Evolutionary conservation across 1,140 invertebrate species (phyloP).

Genomic region (Drosophila lini): DNA sequence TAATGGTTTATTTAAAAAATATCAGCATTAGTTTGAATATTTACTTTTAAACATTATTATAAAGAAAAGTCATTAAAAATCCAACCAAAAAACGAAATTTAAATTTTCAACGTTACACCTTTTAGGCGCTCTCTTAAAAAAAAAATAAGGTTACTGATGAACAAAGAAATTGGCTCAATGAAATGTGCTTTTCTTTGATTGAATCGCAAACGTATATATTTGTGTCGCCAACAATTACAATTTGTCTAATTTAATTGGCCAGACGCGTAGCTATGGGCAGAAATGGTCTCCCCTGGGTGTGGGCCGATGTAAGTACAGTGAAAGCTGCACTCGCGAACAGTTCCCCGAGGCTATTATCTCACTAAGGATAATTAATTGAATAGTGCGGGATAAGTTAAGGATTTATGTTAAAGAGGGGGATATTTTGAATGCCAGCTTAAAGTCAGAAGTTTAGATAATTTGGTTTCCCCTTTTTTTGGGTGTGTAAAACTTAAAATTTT

Average conservation of each 20-base stretch:
- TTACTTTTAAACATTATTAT: too few relatives aligned
- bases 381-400: background rate
- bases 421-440: background rate
- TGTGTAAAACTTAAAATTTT: background rate
- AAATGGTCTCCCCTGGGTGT: conserved; percentile 2
- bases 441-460: background rate
- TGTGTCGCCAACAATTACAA: conserved; percentile 19
- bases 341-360: conserved; percentile 1
- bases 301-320: conserved; percentile 32
- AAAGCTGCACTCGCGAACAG: conserved; percentile 4
- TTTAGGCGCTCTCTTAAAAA: too few relatives aligned
- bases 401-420: background rate
- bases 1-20: too few relatives aligned
- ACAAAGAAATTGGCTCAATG: background rate
- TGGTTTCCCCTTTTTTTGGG: background rate
- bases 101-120: background rate
- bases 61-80: background rate
- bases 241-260: conserved; percentile 25
- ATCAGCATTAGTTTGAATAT: too few relatives aligned
- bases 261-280: conserved; percentile 3
- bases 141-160: background rate
- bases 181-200: conserved; percentile 13
- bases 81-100: too few relatives aligned
- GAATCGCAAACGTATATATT: background rate
- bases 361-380: conserved; percentile 23